Conservation (phyloP, 2,113 vertebrate species). For the Toxostoma redivivum region DNA sequence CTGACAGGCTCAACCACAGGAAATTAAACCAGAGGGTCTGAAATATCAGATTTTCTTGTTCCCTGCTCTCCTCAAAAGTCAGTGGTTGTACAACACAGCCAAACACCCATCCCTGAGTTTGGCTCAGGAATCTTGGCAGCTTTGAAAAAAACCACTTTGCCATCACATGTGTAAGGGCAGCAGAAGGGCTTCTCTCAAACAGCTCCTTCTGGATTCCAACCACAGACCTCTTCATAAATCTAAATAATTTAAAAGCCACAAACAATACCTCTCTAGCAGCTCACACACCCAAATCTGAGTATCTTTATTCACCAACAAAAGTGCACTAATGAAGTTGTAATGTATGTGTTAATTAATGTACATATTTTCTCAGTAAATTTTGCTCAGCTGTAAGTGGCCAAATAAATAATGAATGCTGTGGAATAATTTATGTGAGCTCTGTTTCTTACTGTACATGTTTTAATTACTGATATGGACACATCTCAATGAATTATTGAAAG, state of each 20-base stretch:
- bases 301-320: neutral
- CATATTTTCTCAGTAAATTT: slow-evolving; percentile 45
- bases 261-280: neutral
- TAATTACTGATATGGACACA: slow-evolving; percentile 40
- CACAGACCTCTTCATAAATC: neutral
- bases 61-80: neutral
- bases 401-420: slow-evolving; percentile 55
- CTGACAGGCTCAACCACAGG: rapidly evolving
- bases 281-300: neutral
- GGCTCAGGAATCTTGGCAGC: neutral
- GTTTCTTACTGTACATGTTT: slow-evolving; percentile 36
- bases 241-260: neutral
- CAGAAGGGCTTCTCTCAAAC: neutral
- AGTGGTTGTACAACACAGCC: neutral
- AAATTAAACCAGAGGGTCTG: neutral
- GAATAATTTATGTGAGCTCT: slow-evolving; percentile 40
- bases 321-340: slow-evolving; percentile 24
- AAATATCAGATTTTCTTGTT: neutral
- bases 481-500: slow-evolving; percentile 49
- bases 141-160: neutral
- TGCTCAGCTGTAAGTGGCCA: slow-evolving; percentile 33
- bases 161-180: neutral
- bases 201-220: neutral
- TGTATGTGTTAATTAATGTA: slow-evolving; percentile 12
- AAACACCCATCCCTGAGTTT: rapidly evolving